Conservation (phyloP, 2,888 invertebrate species). For the Xestia ashworthii region DNA sequence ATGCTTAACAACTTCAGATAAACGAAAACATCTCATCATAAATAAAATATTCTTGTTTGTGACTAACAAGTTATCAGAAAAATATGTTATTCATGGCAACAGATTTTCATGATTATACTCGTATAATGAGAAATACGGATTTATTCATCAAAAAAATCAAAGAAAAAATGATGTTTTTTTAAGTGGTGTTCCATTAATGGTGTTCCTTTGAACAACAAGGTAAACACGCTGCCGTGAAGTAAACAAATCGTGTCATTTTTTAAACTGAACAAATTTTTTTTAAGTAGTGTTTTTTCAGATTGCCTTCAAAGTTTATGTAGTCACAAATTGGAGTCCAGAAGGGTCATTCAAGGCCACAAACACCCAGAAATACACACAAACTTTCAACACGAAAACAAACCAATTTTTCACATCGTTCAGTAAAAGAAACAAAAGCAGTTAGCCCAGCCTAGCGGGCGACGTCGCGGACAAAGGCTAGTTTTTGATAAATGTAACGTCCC, state of each 20-base stretch:
- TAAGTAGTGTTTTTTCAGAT: too few species aligned
- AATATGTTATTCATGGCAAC: background rate
- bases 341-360: background rate
- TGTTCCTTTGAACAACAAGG: too few species aligned
- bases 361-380: background rate
- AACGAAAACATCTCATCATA: background rate
- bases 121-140: background rate
- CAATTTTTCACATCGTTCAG: slow-evolving; percentile 37
- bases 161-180: too few species aligned
- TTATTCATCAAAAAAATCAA: background rate
- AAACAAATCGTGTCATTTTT: background rate
- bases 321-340: background rate
- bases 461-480: slow-evolving; percentile 52
- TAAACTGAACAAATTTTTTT: too few species aligned
- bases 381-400: slow-evolving; percentile 35
- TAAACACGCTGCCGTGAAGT: background rate
- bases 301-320: background rate
- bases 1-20: background rate
- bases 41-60: slow-evolving; percentile 2
- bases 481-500: slow-evolving; percentile 62
- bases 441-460: slow-evolving; percentile 31
- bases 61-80: background rate
- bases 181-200: too few species aligned
- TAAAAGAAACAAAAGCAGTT: slow-evolving; percentile 43
- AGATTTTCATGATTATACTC: background rate